These are phyloP conservation scores for Netelia inedita DNA, from an alignment of 2,888 invertebrate species.

Conservation along the genomic window DNA sequence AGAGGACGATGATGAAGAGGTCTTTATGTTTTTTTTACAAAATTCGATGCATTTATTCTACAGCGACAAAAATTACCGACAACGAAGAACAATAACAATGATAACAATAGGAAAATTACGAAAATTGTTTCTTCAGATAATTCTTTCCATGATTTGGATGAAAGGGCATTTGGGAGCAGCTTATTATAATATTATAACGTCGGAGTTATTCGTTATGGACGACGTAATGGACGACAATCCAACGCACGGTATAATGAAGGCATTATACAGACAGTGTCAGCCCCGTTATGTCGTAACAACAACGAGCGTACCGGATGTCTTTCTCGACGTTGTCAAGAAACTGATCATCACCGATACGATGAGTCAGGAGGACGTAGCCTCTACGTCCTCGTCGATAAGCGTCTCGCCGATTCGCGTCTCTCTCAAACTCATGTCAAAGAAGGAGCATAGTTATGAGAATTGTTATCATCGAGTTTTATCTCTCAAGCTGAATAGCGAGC, in stretches of 20 bases:
- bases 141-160: conserved; percentile 89
- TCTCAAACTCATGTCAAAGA: conserved; percentile 87
- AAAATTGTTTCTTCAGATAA: conserved; percentile 83
- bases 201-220: conserved; percentile 89
- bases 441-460: conserved; percentile 88
- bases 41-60: not conserved
- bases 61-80: not conserved
- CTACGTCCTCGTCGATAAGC: conserved; percentile 75
- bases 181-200: conserved; percentile 89
- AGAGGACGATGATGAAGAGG: conserved; percentile 66
- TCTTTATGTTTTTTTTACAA: conserved; percentile 21
- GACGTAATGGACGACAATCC: conserved; percentile 89
- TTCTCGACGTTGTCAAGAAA: conserved; percentile 85
- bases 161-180: conserved; percentile 91
- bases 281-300: conserved; percentile 87
- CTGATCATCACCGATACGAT: conserved; percentile 79
- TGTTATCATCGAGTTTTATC: conserved; percentile 87
- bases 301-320: conserved; percentile 86
- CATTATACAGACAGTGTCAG: conserved; percentile 87
- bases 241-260: conserved; percentile 87
- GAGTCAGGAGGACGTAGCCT: conserved; percentile 72
- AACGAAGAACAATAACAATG: too few species aligned
- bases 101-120: too few species aligned
- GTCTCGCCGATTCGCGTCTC: conserved; percentile 84
- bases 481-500: conserved; percentile 87